Conservation (phyloP, 64 coral and sea anemone species). For the Montipora capricornis region DNA sequence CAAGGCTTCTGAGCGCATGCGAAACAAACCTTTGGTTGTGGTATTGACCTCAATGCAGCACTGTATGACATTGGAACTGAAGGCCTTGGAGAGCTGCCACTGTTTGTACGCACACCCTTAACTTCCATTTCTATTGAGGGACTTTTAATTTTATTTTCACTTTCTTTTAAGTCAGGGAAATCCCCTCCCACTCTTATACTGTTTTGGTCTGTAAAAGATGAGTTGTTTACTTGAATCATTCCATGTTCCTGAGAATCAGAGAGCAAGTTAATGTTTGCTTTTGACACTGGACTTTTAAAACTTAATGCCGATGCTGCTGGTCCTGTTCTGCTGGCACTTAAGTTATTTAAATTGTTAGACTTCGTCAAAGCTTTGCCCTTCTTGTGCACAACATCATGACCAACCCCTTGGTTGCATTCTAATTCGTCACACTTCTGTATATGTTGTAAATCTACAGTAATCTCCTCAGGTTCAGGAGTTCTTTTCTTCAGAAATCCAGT, state of each 20-base stretch:
- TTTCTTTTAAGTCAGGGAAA: conserved; percentile 50
- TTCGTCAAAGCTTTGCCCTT: background rate
- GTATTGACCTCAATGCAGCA: conserved; percentile 50
- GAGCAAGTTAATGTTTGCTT: background rate
- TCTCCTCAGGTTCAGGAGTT: background rate
- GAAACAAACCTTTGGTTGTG: conserved; percentile 33
- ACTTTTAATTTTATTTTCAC: background rate
- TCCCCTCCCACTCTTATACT: conserved; percentile 1
- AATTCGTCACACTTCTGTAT: background rate
- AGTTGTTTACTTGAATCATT: background rate
- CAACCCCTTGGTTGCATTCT: background rate
- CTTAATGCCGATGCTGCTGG: background rate
- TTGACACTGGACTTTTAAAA: background rate
- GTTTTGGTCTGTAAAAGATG: background rate
- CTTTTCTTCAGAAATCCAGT: background rate
- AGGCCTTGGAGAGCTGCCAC: conserved; percentile 8
- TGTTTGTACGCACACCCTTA: background rate
- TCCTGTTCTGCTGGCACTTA: background rate
- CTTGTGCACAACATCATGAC: background rate
- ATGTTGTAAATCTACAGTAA: no score
- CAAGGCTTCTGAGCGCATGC: no score
- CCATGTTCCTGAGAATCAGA: background rate
- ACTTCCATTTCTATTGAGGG: background rate
- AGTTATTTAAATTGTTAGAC: background rate
- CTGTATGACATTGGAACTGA: conserved; percentile 60